Evolutionary conservation across 2,113 vertebrate species (phyloP), one percentile per base, ranked within the genome.

Genomic region (Plecotus auritus): DNA sequence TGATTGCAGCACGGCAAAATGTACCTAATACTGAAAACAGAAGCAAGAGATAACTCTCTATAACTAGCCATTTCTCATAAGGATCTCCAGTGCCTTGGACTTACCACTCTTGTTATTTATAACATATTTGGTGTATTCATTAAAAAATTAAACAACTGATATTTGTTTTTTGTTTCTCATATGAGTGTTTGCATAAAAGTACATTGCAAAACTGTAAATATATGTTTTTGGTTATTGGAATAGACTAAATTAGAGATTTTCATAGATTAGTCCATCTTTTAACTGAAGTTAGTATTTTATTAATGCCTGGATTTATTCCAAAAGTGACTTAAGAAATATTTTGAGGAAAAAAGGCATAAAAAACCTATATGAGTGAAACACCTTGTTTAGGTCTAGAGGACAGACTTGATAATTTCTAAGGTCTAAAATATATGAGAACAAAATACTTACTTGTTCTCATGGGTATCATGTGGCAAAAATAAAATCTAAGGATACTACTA

Each of bases 181-280:
- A 40, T 1, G 17, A 17, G 0, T 61, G 81, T 51, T 81, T 93
- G 22, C 8, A 69, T 69, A 78, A 80, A 88, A 81, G 7, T 51
- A 5, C 17, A 59, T 0, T 47, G 14, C 6, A 45, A 80, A 72
- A 76, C 7, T 49, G 30, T 76, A 91, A 80, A 49, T 88, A 40
- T 77, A 28, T 54, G 30, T 17, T 88, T 88, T 72, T 59, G 2
- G 23, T 56, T 70, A 88, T 88, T 91, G 56, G 47, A 83, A 54
- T 78, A 77, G 42, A 59, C 13, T 95, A 90, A 67, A 74, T 45
- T 59, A 77, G 30, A 92, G 11, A 66, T 87, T 96, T 37, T 93
- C 32, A 77, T 59, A 17, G 4, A 66, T 10, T 28, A 72, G 49
- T 40, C 18, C 5, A 47, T 67, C 11, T 49, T 49, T 30, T 20